phyloP scores from a whole-genome alignment of 2,888 invertebrate species.

The Silvanus unidentatus region DNA sequence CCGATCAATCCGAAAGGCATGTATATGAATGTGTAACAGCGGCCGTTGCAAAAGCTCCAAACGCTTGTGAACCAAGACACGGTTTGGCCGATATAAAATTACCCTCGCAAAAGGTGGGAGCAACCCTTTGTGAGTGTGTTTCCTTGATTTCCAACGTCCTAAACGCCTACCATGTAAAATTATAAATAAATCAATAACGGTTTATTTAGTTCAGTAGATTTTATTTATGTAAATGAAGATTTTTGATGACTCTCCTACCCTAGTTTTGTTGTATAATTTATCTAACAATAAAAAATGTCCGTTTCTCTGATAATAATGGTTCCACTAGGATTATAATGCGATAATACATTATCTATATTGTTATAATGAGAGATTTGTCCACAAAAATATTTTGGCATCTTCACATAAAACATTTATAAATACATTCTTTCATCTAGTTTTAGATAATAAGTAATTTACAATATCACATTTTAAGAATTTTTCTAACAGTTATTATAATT shows the following conservation, averaged over 20 bases:
- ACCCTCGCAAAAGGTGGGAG: conserved; percentile 9
- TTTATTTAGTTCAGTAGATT: too few relatives aligned
- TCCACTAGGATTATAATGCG: too few relatives aligned
- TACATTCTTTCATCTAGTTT: conserved; percentile 17
- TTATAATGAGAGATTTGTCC: conserved; percentile 2
- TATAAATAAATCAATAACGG: too few relatives aligned
- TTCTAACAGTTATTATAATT: conserved; percentile 18
- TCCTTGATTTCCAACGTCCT: too few relatives aligned
- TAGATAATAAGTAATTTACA: conserved; percentile 13
- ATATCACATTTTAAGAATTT: conserved; percentile 31
- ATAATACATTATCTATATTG: too few relatives aligned
- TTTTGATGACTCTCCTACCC: too few relatives aligned
- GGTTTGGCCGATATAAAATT: conserved; percentile 11
- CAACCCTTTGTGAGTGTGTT: too few relatives aligned
- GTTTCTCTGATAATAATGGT: too few relatives aligned
- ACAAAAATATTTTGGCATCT: conserved; percentile 4
- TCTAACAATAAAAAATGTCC: too few relatives aligned
- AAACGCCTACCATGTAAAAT: too few relatives aligned
- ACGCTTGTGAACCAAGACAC: conserved; percentile 20
- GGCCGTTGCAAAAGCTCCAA: conserved; percentile 31
- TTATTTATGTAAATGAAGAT: too few relatives aligned
- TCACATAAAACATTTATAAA: conserved; percentile 30
- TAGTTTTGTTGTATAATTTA: too few relatives aligned
- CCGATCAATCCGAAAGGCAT: conserved; percentile 38
- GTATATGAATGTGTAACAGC: conserved; percentile 25